These are phyloP conservation scores for Phalangium opilio DNA, from an alignment of 2,888 invertebrate genomes.

Conservation along the genomic window DNA sequence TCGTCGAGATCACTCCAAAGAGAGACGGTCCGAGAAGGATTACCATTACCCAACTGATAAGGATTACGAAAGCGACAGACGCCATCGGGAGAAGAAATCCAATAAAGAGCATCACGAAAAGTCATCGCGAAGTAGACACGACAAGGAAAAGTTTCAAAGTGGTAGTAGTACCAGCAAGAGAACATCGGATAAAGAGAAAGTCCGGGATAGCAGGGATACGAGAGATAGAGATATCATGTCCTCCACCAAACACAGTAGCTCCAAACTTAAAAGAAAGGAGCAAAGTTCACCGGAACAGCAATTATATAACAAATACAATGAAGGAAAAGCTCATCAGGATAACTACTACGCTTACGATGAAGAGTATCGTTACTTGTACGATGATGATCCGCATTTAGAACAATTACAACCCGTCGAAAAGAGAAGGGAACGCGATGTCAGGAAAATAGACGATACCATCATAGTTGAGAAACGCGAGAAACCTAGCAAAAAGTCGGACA, in stretches of 20 bases:
- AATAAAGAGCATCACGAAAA: not conserved
- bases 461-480: not conserved
- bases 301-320: no score
- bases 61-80: not conserved
- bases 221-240: conserved; percentile 1
- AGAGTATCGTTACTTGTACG: no score
- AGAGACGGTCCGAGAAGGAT: not conserved
- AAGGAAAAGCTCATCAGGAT: no score
- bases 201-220: conserved; percentile 2
- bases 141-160: not conserved
- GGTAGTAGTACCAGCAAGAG: no score
- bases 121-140: conserved; percentile 1
- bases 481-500: not conserved
- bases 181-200: conserved; percentile 10
- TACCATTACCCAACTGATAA: not conserved
- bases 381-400: no score
- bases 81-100: not conserved
- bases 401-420: conserved; percentile 4
- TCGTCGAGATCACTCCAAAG: not conserved
- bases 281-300: no score
- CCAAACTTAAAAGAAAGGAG: not conserved
- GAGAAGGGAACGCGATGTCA: conserved; percentile 13
- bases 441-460: conserved; percentile 13
- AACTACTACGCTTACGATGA: no score
- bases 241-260: conserved; percentile 2